A percentile compares a stretch with the other conserved stretches of the same genome.
These are phyloP conservation scores for Channallabes apus DNA, from an alignment of 2,797 vertebrate species.

Conservation along the genomic window DNA sequence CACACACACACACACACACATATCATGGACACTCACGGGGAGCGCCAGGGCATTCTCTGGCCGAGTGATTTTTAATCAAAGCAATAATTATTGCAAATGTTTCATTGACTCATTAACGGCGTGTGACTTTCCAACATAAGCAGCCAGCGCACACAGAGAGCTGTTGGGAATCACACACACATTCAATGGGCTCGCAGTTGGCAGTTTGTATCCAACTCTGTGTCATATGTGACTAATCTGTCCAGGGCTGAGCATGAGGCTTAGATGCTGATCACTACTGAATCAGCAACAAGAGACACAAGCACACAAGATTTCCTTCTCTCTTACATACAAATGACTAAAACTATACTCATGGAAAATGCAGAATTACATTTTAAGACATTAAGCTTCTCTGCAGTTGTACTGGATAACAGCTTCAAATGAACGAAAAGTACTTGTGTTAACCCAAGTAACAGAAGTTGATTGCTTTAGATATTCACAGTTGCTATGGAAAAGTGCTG, in stretches of 20 bases:
- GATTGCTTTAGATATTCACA: neutral
- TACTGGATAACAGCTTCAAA: neutral
- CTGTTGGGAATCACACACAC: neutral
- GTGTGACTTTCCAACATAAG: conserved; percentile 32
- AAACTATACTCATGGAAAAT: neutral
- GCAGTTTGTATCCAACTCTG: conserved; percentile 10
- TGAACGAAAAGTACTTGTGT: neutral
- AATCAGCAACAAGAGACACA: neutral
- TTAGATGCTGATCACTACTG: conserved; percentile 11
- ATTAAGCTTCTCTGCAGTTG: neutral
- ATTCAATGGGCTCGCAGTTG: neutral
- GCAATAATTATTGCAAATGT: conserved; percentile 46
- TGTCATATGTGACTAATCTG: conserved; percentile 12
- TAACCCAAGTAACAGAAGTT: neutral
- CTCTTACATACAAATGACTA: neutral
- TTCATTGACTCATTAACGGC: conserved; percentile 47
- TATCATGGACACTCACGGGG: neutral
- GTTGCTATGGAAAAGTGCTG: neutral
- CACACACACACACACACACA: conserved; percentile 28
- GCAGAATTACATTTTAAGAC: neutral
- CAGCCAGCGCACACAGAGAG: conserved; percentile 10
- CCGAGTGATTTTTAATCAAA: conserved; percentile 44
- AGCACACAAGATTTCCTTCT: neutral
- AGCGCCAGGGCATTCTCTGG: conserved; percentile 16
- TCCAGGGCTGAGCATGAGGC: neutral